Evolutionary conservation across 2,888 invertebrate genomes (phyloP).

Genomic region (Mimumesa dahlbomi): DNA sequence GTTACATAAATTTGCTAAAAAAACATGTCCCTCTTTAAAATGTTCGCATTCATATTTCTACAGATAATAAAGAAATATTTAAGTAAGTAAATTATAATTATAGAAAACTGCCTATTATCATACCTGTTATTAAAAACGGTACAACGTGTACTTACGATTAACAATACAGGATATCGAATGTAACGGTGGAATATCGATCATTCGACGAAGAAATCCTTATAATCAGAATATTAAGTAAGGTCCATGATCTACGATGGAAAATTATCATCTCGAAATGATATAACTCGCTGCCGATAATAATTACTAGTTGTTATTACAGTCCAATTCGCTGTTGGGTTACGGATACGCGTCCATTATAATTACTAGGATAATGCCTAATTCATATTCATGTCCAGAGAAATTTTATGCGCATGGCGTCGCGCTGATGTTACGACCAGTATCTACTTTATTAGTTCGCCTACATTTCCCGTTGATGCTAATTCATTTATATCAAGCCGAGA

Average conservation of each 20-base stretch:
- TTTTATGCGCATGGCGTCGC: slow-evolving; percentile 45
- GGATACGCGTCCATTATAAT: slow-evolving; percentile 61
- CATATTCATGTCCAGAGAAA: slow-evolving; percentile 57
- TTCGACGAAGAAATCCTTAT: background rate
- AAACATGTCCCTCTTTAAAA: no score
- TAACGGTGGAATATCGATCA: background rate
- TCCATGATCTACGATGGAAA: no score
- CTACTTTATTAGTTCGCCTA: slow-evolving; percentile 52
- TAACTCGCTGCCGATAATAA: slow-evolving; percentile 56
- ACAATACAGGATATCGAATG: background rate
- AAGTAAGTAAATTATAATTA: no score
- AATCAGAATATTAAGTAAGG: background rate
- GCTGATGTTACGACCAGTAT: slow-evolving; percentile 33
- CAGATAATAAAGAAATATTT: no score
- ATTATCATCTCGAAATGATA: slow-evolving; percentile 9
- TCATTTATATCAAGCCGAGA: slow-evolving; percentile 35
- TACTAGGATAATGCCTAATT: slow-evolving; percentile 46
- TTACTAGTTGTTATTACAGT: slow-evolving; percentile 64
- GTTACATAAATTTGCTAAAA: no score
- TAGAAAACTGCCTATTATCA: no score
- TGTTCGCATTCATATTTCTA: no score
- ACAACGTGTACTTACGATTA: no score
- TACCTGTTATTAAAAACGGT: no score
- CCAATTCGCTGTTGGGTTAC: slow-evolving; percentile 63
- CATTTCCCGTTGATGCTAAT: slow-evolving; percentile 57